These are phyloP conservation scores for Dysdera silvatica DNA, from an alignment of 1,140 invertebrate species.

Conservation along the genomic window DNA sequence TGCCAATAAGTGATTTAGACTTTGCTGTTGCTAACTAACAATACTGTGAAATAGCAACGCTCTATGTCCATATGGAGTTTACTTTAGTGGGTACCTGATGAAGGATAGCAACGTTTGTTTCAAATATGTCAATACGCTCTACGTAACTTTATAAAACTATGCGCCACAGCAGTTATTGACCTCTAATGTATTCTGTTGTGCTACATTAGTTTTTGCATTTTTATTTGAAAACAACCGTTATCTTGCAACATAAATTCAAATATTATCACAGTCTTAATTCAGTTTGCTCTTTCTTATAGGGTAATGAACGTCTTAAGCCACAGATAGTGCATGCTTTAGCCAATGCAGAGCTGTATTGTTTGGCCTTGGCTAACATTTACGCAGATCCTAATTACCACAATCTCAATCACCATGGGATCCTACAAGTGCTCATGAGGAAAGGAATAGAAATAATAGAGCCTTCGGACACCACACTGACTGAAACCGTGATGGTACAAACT, in stretches of 20 bases:
- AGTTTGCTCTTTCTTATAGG: conserved; percentile 51
- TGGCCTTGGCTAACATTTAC: conserved; percentile 91
- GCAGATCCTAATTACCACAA: conserved; percentile 92
- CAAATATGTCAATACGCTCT: no score
- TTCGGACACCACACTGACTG: conserved; percentile 78
- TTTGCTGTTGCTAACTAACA: no score
- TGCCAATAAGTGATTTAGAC: no score
- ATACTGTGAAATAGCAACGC: no score
- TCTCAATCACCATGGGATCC: conserved; percentile 78
- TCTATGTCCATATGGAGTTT: no score
- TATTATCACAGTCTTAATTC: no score
- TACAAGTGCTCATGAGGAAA: conserved; percentile 80
- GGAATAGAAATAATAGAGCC: conserved; percentile 79
- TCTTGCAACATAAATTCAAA: conserved; percentile 11
- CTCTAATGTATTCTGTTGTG: not conserved
- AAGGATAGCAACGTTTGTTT: no score
- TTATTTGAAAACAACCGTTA: not conserved
- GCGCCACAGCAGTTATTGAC: no score
- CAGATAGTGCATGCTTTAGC: conserved; percentile 82
- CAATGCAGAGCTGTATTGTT: conserved; percentile 91
- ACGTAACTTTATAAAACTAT: no score
- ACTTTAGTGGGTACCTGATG: no score
- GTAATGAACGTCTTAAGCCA: conserved; percentile 86
- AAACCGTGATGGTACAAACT: conserved; percentile 91
- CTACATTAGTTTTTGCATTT: not conserved